A percentile compares a stretch with the other conserved stretches of the same genome.
phyloP scores from a whole-genome alignment of 2,888 invertebrate species.

The Phrixothrix hirtus region DNA sequence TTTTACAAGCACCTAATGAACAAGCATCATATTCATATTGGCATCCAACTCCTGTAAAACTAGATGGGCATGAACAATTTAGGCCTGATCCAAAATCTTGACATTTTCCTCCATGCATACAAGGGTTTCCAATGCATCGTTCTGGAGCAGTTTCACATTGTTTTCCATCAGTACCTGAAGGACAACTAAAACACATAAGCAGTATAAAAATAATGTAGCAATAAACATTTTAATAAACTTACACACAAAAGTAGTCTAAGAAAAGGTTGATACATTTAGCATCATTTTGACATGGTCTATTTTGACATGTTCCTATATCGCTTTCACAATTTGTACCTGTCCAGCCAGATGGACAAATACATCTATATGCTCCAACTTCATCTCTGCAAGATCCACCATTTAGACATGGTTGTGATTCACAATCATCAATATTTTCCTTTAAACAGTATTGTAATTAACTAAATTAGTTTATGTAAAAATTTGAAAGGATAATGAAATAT shows the following conservation, averaged over 20 bases:
- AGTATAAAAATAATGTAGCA: too few relatives aligned
- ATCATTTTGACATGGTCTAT: conserved; percentile 89
- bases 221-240: conserved; percentile 62
- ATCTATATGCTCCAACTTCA: conserved; percentile 81
- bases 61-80: conserved; percentile 89
- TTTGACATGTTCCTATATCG: conserved; percentile 86
- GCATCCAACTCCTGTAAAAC: conserved; percentile 81
- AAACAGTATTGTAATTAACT: not conserved
- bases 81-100: conserved; percentile 94
- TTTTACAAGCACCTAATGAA: conserved; percentile 85
- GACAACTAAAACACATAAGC: conserved; percentile 74
- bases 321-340: conserved; percentile 81
- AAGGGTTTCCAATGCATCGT: conserved; percentile 89
- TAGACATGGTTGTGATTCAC: conserved; percentile 80
- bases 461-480: too few relatives aligned
- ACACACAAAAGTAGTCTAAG: conserved; percentile 89
- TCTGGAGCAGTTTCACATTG: conserved; percentile 97
- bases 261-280: conserved; percentile 89
- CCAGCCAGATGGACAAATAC: conserved; percentile 85
- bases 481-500: too few relatives aligned
- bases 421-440: conserved; percentile 80
- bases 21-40: conserved; percentile 94
- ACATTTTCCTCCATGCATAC: conserved; percentile 95
- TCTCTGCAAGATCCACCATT: conserved; percentile 90
- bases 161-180: conserved; percentile 94